These are phyloP conservation scores for Sander lucioperca DNA, from an alignment of 2,113 vertebrate species.

Conservation along the genomic window DNA sequence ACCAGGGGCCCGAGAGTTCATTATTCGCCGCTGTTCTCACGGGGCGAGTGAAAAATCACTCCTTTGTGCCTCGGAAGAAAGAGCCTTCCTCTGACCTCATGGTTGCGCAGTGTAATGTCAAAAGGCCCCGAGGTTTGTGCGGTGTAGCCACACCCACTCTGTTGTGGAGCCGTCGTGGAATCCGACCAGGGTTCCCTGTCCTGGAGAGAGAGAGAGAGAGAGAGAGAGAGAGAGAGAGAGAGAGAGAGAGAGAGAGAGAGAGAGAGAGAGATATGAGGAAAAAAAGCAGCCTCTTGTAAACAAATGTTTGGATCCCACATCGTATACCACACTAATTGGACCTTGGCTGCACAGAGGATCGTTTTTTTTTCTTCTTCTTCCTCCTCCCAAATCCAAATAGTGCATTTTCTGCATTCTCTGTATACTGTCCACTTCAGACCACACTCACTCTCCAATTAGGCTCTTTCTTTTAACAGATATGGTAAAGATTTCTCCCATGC, in stretches of 20 bases:
- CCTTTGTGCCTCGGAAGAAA: constrained; percentile 74
- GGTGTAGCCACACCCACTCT: constrained; percentile 74
- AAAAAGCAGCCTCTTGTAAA: constrained; percentile 67
- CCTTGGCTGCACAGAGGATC: constrained; percentile 58
- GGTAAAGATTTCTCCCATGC: constrained; percentile 21
- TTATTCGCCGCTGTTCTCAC: constrained; percentile 76
- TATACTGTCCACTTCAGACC: constrained; percentile 43
- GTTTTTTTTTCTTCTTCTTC: neutral
- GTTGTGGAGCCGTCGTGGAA: constrained; percentile 65
- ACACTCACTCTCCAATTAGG: constrained; percentile 58
- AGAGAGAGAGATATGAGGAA: too few species aligned
- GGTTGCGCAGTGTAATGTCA: constrained; percentile 76
- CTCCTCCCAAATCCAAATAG: constrained; percentile 26
- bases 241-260: neutral
- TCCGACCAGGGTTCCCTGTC: constrained; percentile 49
- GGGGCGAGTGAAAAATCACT: constrained; percentile 76
- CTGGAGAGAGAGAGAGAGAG: constrained; percentile 30
- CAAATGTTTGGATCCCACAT: constrained; percentile 75
- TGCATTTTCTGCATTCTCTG: constrained; percentile 55
- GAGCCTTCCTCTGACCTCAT: constrained; percentile 81
- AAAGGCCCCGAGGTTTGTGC: constrained; percentile 78
- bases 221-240: neutral
- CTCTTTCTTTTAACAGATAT: constrained; percentile 11
- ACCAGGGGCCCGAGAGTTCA: constrained; percentile 68
- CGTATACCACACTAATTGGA: constrained; percentile 72